Conservation (phyloP, 1,140 invertebrate species). For the Drosophila insularis region DNA sequence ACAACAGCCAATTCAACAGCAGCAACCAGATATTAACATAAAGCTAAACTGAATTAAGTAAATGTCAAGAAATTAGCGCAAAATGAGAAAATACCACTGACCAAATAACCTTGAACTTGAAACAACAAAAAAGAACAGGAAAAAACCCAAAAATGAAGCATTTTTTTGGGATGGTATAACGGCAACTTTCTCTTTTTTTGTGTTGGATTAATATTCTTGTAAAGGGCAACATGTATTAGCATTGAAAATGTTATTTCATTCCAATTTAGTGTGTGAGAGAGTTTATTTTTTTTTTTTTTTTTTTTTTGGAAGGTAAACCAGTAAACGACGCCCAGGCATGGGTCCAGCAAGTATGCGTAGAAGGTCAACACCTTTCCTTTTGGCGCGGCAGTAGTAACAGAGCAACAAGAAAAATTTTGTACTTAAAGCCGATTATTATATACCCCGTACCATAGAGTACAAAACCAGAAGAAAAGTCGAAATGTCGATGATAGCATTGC, state of each 20-base stretch:
- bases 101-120: constrained; percentile 72
- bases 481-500: too few species aligned
- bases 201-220: constrained; percentile 41
- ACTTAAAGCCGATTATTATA: neutral
- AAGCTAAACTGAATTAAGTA: constrained; percentile 24
- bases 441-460: neutral
- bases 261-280: neutral
- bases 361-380: constrained; percentile 81
- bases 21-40: constrained; percentile 7
- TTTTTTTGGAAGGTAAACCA: constrained; percentile 53
- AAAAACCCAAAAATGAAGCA: neutral
- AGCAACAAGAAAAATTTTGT: neutral
- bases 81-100: constrained; percentile 58
- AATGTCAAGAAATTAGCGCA: constrained; percentile 54
- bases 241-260: constrained; percentile 34
- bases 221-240: constrained; percentile 53
- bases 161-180: constrained; percentile 6
- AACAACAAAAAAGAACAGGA: constrained; percentile 30
- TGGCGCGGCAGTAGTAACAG: neutral
- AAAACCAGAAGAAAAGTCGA: too few species aligned
- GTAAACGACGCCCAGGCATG: constrained; percentile 53
- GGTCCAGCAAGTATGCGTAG: constrained; percentile 37
- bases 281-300: neutral
- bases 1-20: constrained; percentile 38
- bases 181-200: constrained; percentile 59